phyloP scores from a whole-genome alignment of 2,888 invertebrate genomes.

The Phytoseiulus persimilis region DNA sequence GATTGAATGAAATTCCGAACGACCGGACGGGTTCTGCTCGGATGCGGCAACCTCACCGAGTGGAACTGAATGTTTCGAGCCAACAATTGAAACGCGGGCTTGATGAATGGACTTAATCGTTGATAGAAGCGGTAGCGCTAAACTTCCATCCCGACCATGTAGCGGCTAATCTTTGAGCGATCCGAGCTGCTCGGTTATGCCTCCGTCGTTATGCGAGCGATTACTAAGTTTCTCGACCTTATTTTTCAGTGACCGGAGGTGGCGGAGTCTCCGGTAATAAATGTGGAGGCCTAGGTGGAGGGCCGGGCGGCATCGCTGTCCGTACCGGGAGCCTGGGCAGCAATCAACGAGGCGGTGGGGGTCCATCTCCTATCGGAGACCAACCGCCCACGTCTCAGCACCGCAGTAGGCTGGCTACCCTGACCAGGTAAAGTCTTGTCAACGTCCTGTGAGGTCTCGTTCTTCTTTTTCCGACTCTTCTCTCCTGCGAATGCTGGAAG shows the following conservation, averaged over 20 bases:
- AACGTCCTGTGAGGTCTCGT: no score
- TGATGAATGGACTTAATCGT: not conserved
- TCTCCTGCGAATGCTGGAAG: no score
- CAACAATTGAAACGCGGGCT: not conserved
- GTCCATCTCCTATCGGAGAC: not conserved
- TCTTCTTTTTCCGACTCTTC: no score
- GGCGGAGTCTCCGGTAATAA: conserved; percentile 5
- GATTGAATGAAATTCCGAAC: not conserved
- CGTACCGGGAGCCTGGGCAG: not conserved
- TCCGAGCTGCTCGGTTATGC: no score
- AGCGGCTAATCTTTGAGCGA: not conserved
- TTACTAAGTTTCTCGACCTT: no score
- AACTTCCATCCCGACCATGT: not conserved
- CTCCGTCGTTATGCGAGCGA: no score
- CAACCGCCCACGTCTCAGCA: not conserved
- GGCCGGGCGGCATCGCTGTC: not conserved
- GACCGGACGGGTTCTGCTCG: not conserved
- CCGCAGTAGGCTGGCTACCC: not conserved
- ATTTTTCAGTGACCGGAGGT: not conserved
- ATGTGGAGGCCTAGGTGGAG: not conserved
- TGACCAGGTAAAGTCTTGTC: not conserved
- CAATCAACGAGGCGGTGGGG: not conserved
- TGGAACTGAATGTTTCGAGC: not conserved
- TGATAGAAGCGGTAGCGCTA: not conserved
- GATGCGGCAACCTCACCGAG: not conserved